Base-by-base conservation (phyloP, 2,113 vertebrate species). In the Casuarius casuarius region DNA sequence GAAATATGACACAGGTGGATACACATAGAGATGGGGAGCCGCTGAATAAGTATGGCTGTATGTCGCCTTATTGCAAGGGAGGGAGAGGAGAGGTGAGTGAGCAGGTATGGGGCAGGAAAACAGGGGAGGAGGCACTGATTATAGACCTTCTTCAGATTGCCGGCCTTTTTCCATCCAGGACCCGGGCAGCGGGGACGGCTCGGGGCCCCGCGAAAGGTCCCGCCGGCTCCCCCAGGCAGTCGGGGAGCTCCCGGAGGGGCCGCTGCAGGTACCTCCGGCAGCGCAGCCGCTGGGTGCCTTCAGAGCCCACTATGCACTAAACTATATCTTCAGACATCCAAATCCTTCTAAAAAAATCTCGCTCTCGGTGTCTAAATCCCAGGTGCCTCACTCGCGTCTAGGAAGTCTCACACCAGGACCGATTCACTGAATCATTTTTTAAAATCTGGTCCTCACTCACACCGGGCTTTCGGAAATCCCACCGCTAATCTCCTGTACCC, bases 291-390 rank as follows among this genome's bases (percentile, higher is more conserved):
- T 42, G 67, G 77, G 84, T 87, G 81, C 62, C 94, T 82, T 87
- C 46, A 89, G 65, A 94, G 94, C 83, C 90, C 52, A 44, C 85
- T 81, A 4, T 26, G 46, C 65, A 58, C 61, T 90, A 87, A 65
- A 59, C 51, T 95, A 31, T 84, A 89, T 96, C 95, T 95, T 92
- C 89, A 97, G 91, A 83, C 93, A 94, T 83, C 95, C 94, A 97
- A 95, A 95, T 95, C 91, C 92, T 67, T 96, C 90, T 91, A 73
- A 93, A 73, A 92, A 97, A 93, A 92, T 96, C 87, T 93, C 92
- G 62, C 87, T 95, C 71, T 95, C 48, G 68, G 92, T 90, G 75
- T 42, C 92, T 86, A 96, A 97, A 95, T 94, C 96, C 95, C 93
- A 96, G 92, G 93, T 95, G 90, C 83, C 94, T 92, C 93, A 58